Evolutionary conservation across 2,888 invertebrate species (phyloP), one percentile per base, ranked within the genome.

Genomic region (Euzetes globulus): DNA sequence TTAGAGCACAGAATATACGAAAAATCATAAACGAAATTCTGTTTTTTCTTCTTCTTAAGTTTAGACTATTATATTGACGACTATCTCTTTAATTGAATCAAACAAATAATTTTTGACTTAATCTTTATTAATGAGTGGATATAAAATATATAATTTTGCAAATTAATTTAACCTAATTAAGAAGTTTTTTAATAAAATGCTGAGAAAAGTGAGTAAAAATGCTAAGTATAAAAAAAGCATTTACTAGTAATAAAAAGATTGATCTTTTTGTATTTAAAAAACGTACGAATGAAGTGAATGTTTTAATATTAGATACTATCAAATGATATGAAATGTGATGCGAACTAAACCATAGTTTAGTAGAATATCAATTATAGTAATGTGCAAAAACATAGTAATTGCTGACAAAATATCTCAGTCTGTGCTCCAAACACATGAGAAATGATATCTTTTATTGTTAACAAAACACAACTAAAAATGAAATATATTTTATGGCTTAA

Each of bases 351-450:
- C n/a, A n/a, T n/a, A n/a, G n/a, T n/a, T n/a, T 27, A 58, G 1
- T 58, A 58, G 19, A 13, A 58, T 58, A 58, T 58, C 58, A 58
- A 58, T 58, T 58, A 58, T 29, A 27, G 25, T 58, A 58, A 58
- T 58, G 29, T 58, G 29, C 19, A 58, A 58, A 55, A 19, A 15
- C 58, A 58, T 4, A 25, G 29, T 29, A 58, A 27, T 58, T 58
- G 58, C 58, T 58, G 58, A 58, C 11, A 25, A 58, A 19, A 17
- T 22, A 19, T 47, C 50, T 50, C 58, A 22, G 5, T 58, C 58
- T 58, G 58, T 58, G 58, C 58, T 19, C 13, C 58, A 58, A 22
- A 50, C 3, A 58, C 11, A 58, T 27, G 29, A 58, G 17, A 58
- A 58, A 58, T 58, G 58, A 5, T 13, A 58, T 58, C 58, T 22